Evolutionary conservation across 2,797 vertebrate species (phyloP), one percentile per base, ranked within the genome.

Genomic region (Paedocypris micromegethes): DNA sequence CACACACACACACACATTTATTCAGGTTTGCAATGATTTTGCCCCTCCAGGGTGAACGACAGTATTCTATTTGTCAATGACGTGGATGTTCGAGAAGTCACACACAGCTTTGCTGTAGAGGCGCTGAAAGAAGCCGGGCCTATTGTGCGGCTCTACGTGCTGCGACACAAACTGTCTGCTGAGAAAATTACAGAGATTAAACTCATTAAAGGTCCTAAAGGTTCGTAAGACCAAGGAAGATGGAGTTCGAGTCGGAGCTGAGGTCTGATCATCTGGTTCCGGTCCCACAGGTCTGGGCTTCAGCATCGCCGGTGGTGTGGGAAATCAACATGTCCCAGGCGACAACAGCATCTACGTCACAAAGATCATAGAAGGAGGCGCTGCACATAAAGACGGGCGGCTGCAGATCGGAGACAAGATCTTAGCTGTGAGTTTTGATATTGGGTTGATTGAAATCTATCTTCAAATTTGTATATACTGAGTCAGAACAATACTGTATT

Each of bases 261-360:
- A n/a, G 7, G 23, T 70, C 51, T 59, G 44, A 65, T 64, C 56
- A 6, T 46, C 64, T 9, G 50, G 23, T 9, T 40, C 7, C 44
- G 63, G 49, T 60, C 48, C 66, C 54, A 3, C 73, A 89, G 87
- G 87, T 72, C 73, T 89, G 45, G 85, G 93, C 23, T 95, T 95
- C 85, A 94, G 92, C 76, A 95, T 94, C 4, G 93, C 92, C 0
- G 92, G 93, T 0, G 93, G 92, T 0, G 84, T 93, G 0, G 93
- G 92, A 4, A 94, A 94, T 82, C 93, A 95, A 58, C 93, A 95
- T 4, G 93, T 94, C 7, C 92, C 93, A 0, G 92, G 91, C 9
- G 92, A 94, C 83, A 94, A 94, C 72, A 93, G 90, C 79, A 94
- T 94, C 84, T 94, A 93, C 3, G 92, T 94, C 7, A 94, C 92